Base-by-base conservation (phyloP, 2,888 invertebrate genomes). In the Laspeyria flexula region DNA sequence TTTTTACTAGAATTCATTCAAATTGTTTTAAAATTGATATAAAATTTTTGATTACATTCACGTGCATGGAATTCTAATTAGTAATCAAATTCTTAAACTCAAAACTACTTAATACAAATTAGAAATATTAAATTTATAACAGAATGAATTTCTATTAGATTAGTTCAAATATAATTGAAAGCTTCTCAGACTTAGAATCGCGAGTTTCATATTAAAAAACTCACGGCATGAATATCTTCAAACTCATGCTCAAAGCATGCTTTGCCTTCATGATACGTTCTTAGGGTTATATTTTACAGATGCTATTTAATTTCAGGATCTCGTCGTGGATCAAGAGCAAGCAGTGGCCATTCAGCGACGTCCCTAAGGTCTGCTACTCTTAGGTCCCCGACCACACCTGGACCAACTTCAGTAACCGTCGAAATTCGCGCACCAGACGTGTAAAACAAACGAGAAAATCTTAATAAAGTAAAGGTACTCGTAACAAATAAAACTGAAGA, bases 341-440 rank as follows among this genome's bases (percentile, higher is more conserved):
- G 96, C 83, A 96, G 96, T 79, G 96, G 95, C 69, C 95, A 95
- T 47, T 96, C 96, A n/a, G 96, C 94, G 42, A 93, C 95, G 15
- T 96, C 96, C 18, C 86, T 94, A 65, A 93, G 95, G 71, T 95
- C 96, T 48, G 95, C 94, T 56, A 95, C 78, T 67, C 86, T 84
- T 12, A 84, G 83, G 30, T 91, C 89, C 10, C 91, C 88, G 0
- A 91, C 88, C 10, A 73, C 87, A 0, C 82, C 87, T 0, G 90
- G 91, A 30, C 92, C 91, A 1, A 89, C 91, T 11, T 91, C 91
- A 77, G 95, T 96, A 58, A 96, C 96, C 61, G 95, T 96, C 46
- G 96, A 96, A 90, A 95, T 96, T 71, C 94, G 95, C 74, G 95
- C 95, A 72, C 94, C 95, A 60, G 94, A 94, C 73, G 88, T 92